Conservation (phyloP, 1,140 invertebrate genomes). For the Venustaconcha ellipsiformis region DNA sequence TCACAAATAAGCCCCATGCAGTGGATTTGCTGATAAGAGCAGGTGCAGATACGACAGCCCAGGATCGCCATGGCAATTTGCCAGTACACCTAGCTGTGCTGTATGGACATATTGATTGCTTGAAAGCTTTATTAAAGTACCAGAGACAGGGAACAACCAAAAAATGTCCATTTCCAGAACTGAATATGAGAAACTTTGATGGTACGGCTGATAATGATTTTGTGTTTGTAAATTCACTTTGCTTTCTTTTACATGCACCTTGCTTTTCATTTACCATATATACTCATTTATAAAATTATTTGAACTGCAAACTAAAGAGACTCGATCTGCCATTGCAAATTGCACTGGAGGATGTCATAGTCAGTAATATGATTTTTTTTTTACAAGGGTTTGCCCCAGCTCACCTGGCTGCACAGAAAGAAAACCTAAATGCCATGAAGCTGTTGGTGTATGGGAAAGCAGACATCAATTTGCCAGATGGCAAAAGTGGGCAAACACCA, state of each 20-base stretch:
- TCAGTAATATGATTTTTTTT: slow-evolving; percentile 17
- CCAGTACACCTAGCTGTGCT: slow-evolving; percentile 83
- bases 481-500: slow-evolving; percentile 82
- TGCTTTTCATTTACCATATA: too few relatives aligned
- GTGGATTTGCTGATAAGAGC: slow-evolving; percentile 77
- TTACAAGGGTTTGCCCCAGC: slow-evolving; percentile 60
- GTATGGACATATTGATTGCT: slow-evolving; percentile 77
- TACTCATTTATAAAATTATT: too few relatives aligned
- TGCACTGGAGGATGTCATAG: too few relatives aligned
- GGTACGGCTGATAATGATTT: slow-evolving; percentile 37
- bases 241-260: too few relatives aligned
- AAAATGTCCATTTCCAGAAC: slow-evolving; percentile 57
- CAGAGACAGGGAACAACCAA: slow-evolving; percentile 39
- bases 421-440: slow-evolving; percentile 53
- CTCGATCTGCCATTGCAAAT: too few relatives aligned
- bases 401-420: slow-evolving; percentile 58
- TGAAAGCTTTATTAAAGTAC: slow-evolving; percentile 80
- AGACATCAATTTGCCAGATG: slow-evolving; percentile 74
- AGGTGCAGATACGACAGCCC: slow-evolving; percentile 73
- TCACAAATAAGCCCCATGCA: slow-evolving; percentile 77
- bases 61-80: slow-evolving; percentile 64
- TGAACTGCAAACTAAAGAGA: too few relatives aligned
- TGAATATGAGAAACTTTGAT: slow-evolving; percentile 60
- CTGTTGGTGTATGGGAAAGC: slow-evolving; percentile 51
- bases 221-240: not conserved